Percentiles rank a stretch among this genome's conserved stretches.
Conservation (phyloP, 2,113 vertebrate genomes). For the Electrona antarctica region DNA sequence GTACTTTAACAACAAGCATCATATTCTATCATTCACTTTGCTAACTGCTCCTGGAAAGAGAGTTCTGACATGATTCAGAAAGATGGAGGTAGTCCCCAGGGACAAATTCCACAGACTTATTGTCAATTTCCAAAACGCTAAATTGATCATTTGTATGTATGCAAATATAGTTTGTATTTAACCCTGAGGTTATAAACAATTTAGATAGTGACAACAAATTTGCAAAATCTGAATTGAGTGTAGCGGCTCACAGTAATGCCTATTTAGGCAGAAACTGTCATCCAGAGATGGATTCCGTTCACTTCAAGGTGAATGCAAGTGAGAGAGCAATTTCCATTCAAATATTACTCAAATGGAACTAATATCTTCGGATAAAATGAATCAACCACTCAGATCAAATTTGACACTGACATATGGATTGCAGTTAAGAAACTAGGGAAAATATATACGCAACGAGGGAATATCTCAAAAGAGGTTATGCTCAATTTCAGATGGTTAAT, state of each 20-base stretch:
- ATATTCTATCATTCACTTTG: constrained; percentile 25
- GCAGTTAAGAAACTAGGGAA: constrained; percentile 38
- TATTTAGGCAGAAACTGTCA: constrained; percentile 48
- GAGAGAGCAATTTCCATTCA: constrained; percentile 63
- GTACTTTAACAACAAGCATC: constrained; percentile 29
- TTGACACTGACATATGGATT: constrained; percentile 57
- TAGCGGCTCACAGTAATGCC: constrained; percentile 21
- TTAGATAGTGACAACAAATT: constrained; percentile 39
- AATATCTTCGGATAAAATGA: constrained; percentile 61
- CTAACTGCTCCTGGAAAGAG: neutral
- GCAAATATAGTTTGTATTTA: constrained; percentile 34
- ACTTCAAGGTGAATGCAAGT: constrained; percentile 67
- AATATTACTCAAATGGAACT: constrained; percentile 71
- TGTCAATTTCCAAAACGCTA: constrained; percentile 40
- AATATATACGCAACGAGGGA: constrained; percentile 27
- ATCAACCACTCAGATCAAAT: constrained; percentile 63
- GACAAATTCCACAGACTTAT: constrained; percentile 15
- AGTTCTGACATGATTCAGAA: neutral
- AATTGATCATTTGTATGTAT: constrained; percentile 56
- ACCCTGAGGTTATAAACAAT: constrained; percentile 51
- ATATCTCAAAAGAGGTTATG: constrained; percentile 39
- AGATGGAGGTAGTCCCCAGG: neutral
- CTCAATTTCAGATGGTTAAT: constrained; percentile 48
- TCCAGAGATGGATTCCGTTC: constrained; percentile 56
- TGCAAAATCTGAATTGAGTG: constrained; percentile 32